These are phyloP conservation scores for Virgularia gustaviana DNA, from an alignment of 92 coral and sea anemone species.

Conservation along the genomic window DNA sequence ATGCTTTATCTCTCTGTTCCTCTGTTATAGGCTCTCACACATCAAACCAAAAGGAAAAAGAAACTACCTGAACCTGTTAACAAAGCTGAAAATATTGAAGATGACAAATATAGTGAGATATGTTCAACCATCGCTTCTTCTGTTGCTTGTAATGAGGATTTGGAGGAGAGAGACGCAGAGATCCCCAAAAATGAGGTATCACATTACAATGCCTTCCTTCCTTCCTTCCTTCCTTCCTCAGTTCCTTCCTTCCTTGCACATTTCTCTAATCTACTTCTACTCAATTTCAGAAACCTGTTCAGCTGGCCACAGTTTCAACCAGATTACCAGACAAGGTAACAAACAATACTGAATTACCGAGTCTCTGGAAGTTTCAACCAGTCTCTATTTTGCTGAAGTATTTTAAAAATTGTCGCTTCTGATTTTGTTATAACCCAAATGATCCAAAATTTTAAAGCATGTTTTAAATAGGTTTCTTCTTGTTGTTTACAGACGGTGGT, in stretches of 20 bases:
- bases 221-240: not conserved
- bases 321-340: slow-evolving; percentile 95
- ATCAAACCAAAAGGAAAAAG: slow-evolving; percentile 61
- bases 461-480: not conserved
- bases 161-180: not conserved
- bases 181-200: not conserved
- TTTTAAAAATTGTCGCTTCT: not conserved
- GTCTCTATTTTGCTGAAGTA: not conserved
- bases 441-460: not conserved
- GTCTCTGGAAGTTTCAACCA: too few species aligned
- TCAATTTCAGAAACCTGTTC: slow-evolving; percentile 56
- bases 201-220: not conserved
- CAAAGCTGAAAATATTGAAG: slow-evolving; percentile 38
- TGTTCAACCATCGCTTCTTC: slow-evolving; percentile 86
- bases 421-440: too few species aligned
- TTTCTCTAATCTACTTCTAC: not conserved
- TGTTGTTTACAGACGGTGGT: slow-evolving; percentile 69
- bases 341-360: too few species aligned
- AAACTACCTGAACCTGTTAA: slow-evolving; percentile 21
- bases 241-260: not conserved
- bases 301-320: slow-evolving; percentile 82
- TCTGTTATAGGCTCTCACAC: slow-evolving; percentile 71
- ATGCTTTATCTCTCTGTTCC: not conserved
- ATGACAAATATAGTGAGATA: slow-evolving; percentile 51
- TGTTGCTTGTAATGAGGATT: slow-evolving; percentile 45